phyloP scores from a whole-genome alignment of 2,888 invertebrate genomes.

The Melanophora roralis region DNA sequence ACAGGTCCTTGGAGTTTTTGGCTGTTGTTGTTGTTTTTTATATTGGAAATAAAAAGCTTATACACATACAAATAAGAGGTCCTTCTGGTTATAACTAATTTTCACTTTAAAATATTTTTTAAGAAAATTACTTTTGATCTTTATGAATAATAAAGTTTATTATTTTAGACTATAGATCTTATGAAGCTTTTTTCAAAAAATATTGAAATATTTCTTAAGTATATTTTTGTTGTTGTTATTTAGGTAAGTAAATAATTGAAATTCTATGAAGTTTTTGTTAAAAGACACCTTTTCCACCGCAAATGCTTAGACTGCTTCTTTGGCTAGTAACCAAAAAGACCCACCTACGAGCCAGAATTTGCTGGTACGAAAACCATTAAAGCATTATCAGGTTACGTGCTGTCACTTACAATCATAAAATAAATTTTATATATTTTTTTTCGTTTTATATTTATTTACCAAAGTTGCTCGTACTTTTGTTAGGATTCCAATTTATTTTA shows the following conservation, averaged over 20 bases:
- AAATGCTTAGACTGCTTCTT: not conserved
- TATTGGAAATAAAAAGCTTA: not conserved
- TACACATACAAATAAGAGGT: conserved; percentile 25
- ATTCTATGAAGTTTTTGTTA: conserved; percentile 15
- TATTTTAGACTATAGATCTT: conserved; percentile 18
- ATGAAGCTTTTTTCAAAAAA: not conserved
- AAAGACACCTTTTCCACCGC: not conserved
- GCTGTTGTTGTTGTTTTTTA: not conserved
- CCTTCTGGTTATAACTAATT: conserved; percentile 35
- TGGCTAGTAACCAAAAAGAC: too few species aligned
- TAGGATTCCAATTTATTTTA: not conserved
- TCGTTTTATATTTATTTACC: not conserved
- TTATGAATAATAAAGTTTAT: conserved; percentile 38
- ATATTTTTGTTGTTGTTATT: not conserved
- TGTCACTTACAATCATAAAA: conserved; percentile 51
- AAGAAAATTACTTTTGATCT: conserved; percentile 42
- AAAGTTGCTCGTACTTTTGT: not conserved
- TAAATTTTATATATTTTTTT: not conserved
- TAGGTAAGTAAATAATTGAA: conserved; percentile 16
- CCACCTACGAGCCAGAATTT: not conserved
- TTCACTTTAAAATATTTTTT: conserved; percentile 36
- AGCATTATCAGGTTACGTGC: conserved; percentile 45
- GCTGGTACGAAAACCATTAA: conserved; percentile 15
- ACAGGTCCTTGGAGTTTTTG: not conserved
- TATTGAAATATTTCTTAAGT: not conserved